These are phyloP conservation scores for Hemiscyllium ocellatum DNA, from an alignment of 2,113 vertebrate species.

Conservation along the genomic window DNA sequence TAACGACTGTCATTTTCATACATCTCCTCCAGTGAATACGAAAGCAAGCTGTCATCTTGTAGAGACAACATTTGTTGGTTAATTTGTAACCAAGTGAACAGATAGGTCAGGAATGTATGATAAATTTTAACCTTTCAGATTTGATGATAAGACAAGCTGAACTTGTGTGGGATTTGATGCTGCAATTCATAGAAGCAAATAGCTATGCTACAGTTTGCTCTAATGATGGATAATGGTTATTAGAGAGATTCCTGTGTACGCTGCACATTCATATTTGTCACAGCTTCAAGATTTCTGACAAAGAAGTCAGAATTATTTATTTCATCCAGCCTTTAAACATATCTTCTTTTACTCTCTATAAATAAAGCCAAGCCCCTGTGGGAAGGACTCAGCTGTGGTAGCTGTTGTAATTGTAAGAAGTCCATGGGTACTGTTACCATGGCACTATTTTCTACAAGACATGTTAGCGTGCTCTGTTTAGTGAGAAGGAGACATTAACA, in stretches of 20 bases:
- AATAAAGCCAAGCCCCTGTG: neutral
- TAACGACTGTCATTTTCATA: neutral
- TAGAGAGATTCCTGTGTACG: neutral
- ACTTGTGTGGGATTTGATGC: neutral
- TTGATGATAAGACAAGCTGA: neutral
- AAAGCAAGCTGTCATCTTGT: neutral
- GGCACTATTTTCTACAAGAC: neutral
- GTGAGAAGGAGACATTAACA: neutral
- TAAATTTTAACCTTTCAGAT: neutral
- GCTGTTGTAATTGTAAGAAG: neutral
- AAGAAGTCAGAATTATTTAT: neutral
- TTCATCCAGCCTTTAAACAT: neutral
- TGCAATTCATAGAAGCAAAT: neutral
- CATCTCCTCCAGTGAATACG: neutral
- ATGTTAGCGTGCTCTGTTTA: neutral
- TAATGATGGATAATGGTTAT: neutral
- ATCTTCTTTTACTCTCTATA: neutral
- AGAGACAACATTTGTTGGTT: neutral
- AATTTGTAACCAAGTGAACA: neutral
- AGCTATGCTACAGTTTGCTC: neutral
- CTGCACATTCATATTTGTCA: neutral
- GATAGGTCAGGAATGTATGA: neutral
- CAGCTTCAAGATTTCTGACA: neutral
- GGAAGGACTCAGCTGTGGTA: neutral
- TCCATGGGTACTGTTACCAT: constrained; percentile 4